These are phyloP conservation scores for Achlya flavicornis DNA, from an alignment of 2,888 invertebrate genomes.

Conservation along the genomic window DNA sequence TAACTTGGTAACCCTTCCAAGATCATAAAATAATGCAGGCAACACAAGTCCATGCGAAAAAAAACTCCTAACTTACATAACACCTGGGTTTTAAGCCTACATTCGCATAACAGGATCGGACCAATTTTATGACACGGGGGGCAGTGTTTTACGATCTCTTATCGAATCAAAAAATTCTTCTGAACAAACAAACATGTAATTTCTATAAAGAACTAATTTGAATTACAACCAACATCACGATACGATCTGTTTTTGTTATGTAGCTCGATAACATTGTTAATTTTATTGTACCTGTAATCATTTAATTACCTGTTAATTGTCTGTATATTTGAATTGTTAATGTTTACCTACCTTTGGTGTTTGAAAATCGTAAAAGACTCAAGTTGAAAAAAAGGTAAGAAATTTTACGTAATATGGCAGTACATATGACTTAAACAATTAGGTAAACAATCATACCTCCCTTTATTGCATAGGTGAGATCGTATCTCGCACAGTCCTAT, in stretches of 20 bases:
- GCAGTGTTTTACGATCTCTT: conserved; percentile 77
- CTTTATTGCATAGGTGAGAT: conserved; percentile 15
- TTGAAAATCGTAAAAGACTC: conserved; percentile 36
- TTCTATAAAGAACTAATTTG: conserved; percentile 61
- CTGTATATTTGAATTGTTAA: conserved; percentile 32
- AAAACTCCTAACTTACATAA: conserved; percentile 53
- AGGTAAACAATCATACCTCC: conserved; percentile 16
- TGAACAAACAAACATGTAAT: conserved; percentile 66
- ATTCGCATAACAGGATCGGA: conserved; percentile 60
- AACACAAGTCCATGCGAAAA: conserved; percentile 64
- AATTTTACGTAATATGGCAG: neutral
- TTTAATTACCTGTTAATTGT: conserved; percentile 32
- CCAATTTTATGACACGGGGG: conserved; percentile 73
- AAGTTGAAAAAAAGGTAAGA: conserved; percentile 21
- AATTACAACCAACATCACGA: conserved; percentile 55
- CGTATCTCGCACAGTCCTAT: conserved; percentile 17
- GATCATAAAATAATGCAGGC: conserved; percentile 74
- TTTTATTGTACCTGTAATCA: conserved; percentile 31
- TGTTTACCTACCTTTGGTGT: conserved; percentile 35
- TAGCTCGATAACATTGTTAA: conserved; percentile 30
- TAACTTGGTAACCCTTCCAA: conserved; percentile 75
- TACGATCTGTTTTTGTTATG: conserved; percentile 41
- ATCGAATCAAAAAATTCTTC: conserved; percentile 73
- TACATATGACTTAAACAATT: conserved; percentile 19
- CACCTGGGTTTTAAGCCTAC: conserved; percentile 58